These are phyloP conservation scores for Zaprionus davidi DNA, from an alignment of 1,140 invertebrate species.

Conservation along the genomic window DNA sequence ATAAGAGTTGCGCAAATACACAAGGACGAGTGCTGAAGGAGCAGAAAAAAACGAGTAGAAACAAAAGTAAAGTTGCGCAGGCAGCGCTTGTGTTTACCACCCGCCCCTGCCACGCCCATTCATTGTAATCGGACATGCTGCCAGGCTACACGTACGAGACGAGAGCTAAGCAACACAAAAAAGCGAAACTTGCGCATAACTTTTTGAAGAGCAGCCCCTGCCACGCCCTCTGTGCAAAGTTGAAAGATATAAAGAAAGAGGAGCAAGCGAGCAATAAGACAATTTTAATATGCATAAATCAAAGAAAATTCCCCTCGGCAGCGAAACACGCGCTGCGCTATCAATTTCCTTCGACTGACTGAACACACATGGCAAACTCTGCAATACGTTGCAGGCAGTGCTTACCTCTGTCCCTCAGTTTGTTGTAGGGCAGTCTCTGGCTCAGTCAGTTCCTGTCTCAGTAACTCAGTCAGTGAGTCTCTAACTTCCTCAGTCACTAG, in stretches of 20 bases:
- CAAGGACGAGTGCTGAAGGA: constrained; percentile 39
- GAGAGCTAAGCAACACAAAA: constrained; percentile 33
- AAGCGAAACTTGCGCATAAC: constrained; percentile 48
- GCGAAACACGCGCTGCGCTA: constrained; percentile 13
- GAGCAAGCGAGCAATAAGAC: constrained; percentile 55
- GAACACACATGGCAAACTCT: constrained; percentile 13
- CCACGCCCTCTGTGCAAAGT: neutral
- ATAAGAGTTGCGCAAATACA: constrained; percentile 77
- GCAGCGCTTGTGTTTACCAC: constrained; percentile 25
- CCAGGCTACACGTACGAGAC: constrained; percentile 15
- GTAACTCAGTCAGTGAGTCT: no score
- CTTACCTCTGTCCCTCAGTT: neutral
- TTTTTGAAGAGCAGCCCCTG: constrained; percentile 24
- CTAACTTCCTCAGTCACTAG: no score
- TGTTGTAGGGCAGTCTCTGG: no score
- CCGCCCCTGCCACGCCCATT: constrained; percentile 31
- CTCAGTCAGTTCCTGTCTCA: no score
- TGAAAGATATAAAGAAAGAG: constrained; percentile 1
- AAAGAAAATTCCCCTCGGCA: constrained; percentile 10
- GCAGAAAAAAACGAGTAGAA: neutral
- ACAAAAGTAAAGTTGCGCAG: neutral
- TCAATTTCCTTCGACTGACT: constrained; percentile 25
- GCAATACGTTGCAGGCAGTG: neutral
- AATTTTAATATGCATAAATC: constrained; percentile 76
- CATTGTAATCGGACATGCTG: constrained; percentile 61